These are phyloP conservation scores for Panagrolaimus sp. DNA, from an alignment of 1,140 invertebrate genomes.

Conservation along the genomic window DNA sequence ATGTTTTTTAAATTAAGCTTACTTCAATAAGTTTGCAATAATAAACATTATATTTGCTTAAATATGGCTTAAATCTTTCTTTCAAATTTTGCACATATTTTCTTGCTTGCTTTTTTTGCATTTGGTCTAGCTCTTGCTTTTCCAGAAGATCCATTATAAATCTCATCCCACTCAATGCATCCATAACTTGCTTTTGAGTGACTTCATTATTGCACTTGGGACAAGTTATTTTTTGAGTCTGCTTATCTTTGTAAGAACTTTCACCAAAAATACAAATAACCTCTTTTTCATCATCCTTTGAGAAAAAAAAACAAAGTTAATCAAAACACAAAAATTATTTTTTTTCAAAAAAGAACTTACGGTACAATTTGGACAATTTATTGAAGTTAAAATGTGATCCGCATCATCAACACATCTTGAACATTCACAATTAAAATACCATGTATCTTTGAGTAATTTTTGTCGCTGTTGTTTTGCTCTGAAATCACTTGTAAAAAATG, in stretches of 20 bases:
- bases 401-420: slow-evolving; percentile 32
- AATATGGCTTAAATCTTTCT: slow-evolving; percentile 19
- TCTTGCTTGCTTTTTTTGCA: slow-evolving; percentile 20
- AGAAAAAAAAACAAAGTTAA: neutral
- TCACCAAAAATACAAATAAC: slow-evolving; percentile 22
- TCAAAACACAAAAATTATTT: neutral
- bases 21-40: slow-evolving; percentile 18
- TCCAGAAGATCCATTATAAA: slow-evolving; percentile 27
- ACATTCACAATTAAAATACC: slow-evolving; percentile 48
- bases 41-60: slow-evolving; percentile 15
- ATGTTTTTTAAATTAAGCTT: neutral
- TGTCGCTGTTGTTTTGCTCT: slow-evolving; percentile 43
- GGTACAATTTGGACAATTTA: slow-evolving; percentile 29
- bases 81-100: slow-evolving; percentile 21
- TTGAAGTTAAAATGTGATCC: slow-evolving; percentile 39
- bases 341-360: slow-evolving; percentile 1
- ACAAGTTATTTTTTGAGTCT: slow-evolving; percentile 26
- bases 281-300: slow-evolving; percentile 7
- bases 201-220: slow-evolving; percentile 23
- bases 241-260: slow-evolving; percentile 24
- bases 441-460: slow-evolving; percentile 54
- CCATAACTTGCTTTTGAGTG: slow-evolving; percentile 22
- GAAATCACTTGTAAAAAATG: neutral
- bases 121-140: slow-evolving; percentile 23
- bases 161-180: slow-evolving; percentile 25